phyloP scores from a whole-genome alignment of 1,140 invertebrate species.

The Chymomyza costata region DNA sequence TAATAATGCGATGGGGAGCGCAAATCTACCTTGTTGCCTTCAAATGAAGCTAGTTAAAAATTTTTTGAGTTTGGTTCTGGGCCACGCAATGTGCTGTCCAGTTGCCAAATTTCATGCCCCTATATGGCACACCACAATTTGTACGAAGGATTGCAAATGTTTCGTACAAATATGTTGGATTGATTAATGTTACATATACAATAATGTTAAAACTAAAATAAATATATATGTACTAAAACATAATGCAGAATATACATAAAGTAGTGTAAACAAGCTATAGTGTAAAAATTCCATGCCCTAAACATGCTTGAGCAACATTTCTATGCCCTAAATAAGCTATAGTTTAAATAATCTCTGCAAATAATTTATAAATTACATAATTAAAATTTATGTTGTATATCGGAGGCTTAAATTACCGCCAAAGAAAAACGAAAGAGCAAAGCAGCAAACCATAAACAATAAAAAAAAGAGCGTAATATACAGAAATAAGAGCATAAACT shows the following conservation, averaged over 20 bases:
- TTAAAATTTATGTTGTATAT: conserved; percentile 70
- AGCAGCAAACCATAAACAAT: conserved; percentile 14
- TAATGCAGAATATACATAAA: no score
- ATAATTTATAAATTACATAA: conserved; percentile 60
- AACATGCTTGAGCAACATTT: no score
- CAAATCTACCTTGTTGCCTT: conserved; percentile 75
- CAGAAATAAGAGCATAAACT: conserved; percentile 28
- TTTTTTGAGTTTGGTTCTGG: conserved; percentile 34
- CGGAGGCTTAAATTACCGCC: conserved; percentile 75
- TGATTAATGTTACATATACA: conserved; percentile 17
- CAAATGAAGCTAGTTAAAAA: conserved; percentile 74
- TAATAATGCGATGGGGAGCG: conserved; percentile 40
- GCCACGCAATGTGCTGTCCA: no score
- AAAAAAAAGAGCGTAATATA: conserved; percentile 10
- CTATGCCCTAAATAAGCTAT: no score
- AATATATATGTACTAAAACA: no score
- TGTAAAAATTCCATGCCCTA: no score
- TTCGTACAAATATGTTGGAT: conserved; percentile 30
- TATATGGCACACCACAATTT: no score
- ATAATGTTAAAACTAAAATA: background rate
- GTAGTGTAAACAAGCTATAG: no score
- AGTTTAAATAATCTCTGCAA: no score
- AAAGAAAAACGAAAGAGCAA: conserved; percentile 55
- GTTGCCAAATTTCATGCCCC: no score
- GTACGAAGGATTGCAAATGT: conserved; percentile 54